Evolutionary conservation across 2,113 vertebrate species (phyloP).

Genomic region (Porphyrio hochstetteri): DNA sequence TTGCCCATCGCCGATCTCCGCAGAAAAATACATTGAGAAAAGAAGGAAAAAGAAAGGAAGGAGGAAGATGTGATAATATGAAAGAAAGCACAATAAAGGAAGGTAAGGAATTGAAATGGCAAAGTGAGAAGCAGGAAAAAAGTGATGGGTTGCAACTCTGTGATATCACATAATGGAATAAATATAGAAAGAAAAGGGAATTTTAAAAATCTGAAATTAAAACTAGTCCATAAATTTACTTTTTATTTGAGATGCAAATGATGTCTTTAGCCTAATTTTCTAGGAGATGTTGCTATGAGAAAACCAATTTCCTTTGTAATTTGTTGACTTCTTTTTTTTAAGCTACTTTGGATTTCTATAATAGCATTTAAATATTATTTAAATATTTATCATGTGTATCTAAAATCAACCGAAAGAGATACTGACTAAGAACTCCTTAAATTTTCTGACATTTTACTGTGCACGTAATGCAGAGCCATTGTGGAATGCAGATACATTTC

Average conservation of each 20-base stretch:
- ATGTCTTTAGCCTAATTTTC: neutral
- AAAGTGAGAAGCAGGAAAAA: neutral
- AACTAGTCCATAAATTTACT: neutral
- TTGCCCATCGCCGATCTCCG: no score
- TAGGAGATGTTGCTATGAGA: neutral
- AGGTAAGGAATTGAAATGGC: neutral
- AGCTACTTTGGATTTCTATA: neutral
- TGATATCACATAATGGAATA: neutral
- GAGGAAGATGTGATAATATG: neutral
- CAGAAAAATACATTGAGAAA: neutral
- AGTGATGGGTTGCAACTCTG: neutral
- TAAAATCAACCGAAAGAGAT: neutral
- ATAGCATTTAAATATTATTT: neutral
- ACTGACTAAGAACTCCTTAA: neutral
- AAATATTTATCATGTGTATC: neutral
- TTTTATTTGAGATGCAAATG: neutral
- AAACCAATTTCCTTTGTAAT: neutral
- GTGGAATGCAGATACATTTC: neutral
- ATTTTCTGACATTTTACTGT: neutral
- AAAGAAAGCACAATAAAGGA: neutral
- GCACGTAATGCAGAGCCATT: neutral
- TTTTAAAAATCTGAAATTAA: neutral
- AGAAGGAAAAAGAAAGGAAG: neutral
- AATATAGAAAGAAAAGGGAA: neutral
- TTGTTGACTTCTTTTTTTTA: neutral